These are phyloP conservation scores for Molorchus minor DNA, from an alignment of 2,888 invertebrate species.

Conservation along the genomic window DNA sequence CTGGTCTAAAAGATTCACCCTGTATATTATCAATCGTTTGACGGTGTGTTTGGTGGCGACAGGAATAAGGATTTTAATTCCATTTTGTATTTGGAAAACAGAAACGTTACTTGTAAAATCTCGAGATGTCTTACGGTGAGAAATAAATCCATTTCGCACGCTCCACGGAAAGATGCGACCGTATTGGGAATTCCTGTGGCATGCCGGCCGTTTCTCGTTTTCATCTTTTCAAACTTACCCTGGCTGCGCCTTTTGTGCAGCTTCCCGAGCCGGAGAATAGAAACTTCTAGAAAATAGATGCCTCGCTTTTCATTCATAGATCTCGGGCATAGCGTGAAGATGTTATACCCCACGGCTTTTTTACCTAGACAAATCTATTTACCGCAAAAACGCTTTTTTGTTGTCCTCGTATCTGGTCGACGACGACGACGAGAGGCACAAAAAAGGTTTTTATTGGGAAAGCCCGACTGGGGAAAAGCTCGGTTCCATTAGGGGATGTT, in stretches of 20 bases:
- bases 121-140: no score
- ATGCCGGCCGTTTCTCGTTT: conserved; percentile 53
- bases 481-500: conserved; percentile 14
- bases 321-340: conserved; percentile 4
- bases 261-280: conserved; percentile 36
- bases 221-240: conserved; percentile 53
- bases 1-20: no score
- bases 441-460: conserved; percentile 18
- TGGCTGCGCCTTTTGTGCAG: conserved; percentile 48
- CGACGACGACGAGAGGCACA: conserved; percentile 17
- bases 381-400: conserved; percentile 24
- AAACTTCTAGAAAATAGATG: conserved; percentile 46
- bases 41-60: no score
- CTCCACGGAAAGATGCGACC: conserved; percentile 31
- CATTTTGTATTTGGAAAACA: no score
- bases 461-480: conserved; percentile 3
- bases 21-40: no score
- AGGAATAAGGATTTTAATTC: no score
- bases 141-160: no score
- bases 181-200: conserved; percentile 49
- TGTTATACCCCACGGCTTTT: conserved; percentile 21
- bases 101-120: no score
- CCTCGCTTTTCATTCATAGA: conserved; percentile 22
- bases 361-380: conserved; percentile 32
- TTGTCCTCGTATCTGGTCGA: conserved; percentile 23